phyloP scores from a whole-genome alignment of 2,888 invertebrate genomes.

The Plagodis pulveraria region DNA sequence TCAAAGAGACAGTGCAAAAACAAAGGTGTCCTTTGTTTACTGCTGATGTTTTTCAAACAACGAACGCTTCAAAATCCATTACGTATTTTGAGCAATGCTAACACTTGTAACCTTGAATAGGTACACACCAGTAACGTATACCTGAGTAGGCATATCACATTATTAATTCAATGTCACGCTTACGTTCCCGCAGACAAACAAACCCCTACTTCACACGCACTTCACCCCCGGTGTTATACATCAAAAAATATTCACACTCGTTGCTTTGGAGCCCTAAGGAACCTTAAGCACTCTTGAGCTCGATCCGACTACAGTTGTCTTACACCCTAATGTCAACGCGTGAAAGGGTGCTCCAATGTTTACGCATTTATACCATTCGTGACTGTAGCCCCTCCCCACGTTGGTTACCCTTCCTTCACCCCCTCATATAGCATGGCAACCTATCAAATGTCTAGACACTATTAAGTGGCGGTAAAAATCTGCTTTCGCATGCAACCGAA shows the following conservation, averaged over 20 bases:
- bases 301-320: constrained; percentile 10
- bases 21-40: too few relatives aligned
- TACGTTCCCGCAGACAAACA: constrained; percentile 22
- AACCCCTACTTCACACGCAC: constrained; percentile 23
- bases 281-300: constrained; percentile 8
- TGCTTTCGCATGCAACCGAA: constrained; percentile 26
- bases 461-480: constrained; percentile 34
- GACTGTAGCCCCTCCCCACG: constrained; percentile 3
- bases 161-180: constrained; percentile 31
- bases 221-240: constrained; percentile 12
- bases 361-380: constrained; percentile 24
- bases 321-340: constrained; percentile 20
- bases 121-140: constrained; percentile 13
- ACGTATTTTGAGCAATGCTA: constrained; percentile 9
- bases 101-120: constrained; percentile 14
- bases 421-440: too few relatives aligned
- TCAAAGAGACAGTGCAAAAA: too few relatives aligned
- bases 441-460: constrained; percentile 32
- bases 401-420: constrained; percentile 6
- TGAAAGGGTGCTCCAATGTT: constrained; percentile 27
- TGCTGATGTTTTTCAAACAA: too few relatives aligned
- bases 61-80: constrained; percentile 6
- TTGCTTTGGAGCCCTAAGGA: constrained; percentile 6
- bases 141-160: constrained; percentile 25
- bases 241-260: constrained; percentile 21